Conservation (phyloP, 2,797 vertebrate genomes). For the Notoglanidium macrostoma region DNA sequence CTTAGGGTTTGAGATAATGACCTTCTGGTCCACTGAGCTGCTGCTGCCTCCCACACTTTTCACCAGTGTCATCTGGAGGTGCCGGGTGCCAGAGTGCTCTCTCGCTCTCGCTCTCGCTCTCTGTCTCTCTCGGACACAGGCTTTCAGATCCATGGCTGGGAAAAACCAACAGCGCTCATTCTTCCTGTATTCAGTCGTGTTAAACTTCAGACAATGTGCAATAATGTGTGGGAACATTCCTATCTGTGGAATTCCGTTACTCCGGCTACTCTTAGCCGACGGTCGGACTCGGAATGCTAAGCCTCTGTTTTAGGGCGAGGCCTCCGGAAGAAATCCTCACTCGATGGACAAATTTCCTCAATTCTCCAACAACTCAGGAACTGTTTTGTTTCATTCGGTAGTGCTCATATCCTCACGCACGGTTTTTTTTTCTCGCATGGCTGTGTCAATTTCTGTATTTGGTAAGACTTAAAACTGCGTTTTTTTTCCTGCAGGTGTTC, state of each 20-base stretch:
- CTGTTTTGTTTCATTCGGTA: slow-evolving; percentile 50
- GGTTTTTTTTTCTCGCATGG: background rate
- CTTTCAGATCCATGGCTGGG: slow-evolving; percentile 33
- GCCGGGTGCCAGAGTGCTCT: background rate
- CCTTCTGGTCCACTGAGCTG: background rate
- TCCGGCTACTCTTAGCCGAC: slow-evolving; percentile 52
- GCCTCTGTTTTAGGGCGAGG: slow-evolving; percentile 53
- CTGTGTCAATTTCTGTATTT: background rate
- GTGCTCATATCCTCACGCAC: slow-evolving; percentile 5
- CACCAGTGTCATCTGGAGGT: background rate
- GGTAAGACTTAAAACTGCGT: background rate
- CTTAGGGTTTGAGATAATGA: background rate
- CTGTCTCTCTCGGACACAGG: background rate
- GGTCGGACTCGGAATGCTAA: slow-evolving; percentile 55
- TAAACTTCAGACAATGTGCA: slow-evolving; percentile 50
- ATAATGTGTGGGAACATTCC: slow-evolving; percentile 41
- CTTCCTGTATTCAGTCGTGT: slow-evolving; percentile 34
- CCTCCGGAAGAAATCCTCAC: slow-evolving; percentile 51
- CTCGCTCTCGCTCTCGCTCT: background rate
- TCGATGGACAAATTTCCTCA: slow-evolving; percentile 56
- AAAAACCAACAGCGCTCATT: slow-evolving; percentile 31
- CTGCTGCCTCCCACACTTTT: slow-evolving; percentile 2
- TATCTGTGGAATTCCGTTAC: slow-evolving; percentile 49
- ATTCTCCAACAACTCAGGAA: slow-evolving; percentile 50
- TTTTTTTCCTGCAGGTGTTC: slow-evolving; percentile 10